Evolutionary conservation across 2,888 invertebrate genomes (phyloP).

Genomic region (Patella depressa): DNA sequence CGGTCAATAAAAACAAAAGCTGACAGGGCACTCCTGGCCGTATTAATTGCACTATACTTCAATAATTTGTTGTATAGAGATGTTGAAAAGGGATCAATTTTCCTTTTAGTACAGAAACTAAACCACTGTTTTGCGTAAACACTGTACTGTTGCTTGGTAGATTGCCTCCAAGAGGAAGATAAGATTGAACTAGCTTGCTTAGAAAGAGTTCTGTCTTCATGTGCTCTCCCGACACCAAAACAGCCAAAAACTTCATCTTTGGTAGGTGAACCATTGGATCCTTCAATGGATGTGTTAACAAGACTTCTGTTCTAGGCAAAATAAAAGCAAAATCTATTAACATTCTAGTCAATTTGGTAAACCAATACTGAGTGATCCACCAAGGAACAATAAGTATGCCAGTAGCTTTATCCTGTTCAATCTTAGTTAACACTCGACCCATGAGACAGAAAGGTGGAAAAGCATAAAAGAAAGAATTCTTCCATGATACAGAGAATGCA

Average conservation of each 20-base stretch:
- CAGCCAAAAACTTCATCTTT: slow-evolving; percentile 16
- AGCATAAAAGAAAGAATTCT: slow-evolving; percentile 25
- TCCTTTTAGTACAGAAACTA: slow-evolving; percentile 14
- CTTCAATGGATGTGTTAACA: background rate
- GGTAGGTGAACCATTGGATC: background rate
- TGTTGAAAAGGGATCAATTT: slow-evolving; percentile 14
- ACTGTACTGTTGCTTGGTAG: slow-evolving; percentile 18
- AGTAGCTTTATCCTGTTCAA: slow-evolving; percentile 18
- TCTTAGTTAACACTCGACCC: slow-evolving; percentile 23
- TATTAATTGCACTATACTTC: slow-evolving; percentile 22
- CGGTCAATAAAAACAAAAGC: background rate
- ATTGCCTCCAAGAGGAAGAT: slow-evolving; percentile 17
- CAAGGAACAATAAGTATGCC: slow-evolving; percentile 24
- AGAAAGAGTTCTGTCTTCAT: slow-evolving; percentile 1
- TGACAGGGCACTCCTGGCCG: slow-evolving; percentile 16
- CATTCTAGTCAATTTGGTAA: slow-evolving; percentile 23
- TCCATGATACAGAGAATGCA: slow-evolving; percentile 26
- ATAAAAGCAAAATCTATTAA: background rate
- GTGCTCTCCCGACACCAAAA: slow-evolving; percentile 11
- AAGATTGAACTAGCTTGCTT: slow-evolving; percentile 10
- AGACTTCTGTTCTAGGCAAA: background rate
- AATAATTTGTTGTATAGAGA: slow-evolving; percentile 15
- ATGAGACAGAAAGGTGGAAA: slow-evolving; percentile 30
- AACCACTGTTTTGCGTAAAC: slow-evolving; percentile 22
- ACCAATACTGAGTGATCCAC: slow-evolving; percentile 33